Evolutionary conservation across 2,797 vertebrate species (phyloP).

Genomic region (Syndactyla subalaris): DNA sequence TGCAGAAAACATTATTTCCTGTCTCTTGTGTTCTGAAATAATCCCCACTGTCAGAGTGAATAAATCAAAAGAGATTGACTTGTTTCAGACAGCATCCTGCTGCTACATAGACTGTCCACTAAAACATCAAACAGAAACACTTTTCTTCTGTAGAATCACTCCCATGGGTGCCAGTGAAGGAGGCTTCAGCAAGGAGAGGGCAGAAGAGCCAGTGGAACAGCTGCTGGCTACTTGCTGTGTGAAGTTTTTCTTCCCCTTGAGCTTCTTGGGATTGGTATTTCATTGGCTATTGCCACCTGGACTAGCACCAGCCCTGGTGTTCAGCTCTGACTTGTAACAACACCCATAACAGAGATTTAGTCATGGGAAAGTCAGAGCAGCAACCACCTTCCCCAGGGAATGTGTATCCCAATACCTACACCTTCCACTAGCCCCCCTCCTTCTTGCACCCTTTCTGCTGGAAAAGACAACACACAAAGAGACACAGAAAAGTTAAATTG

Average conservation of each 20-base stretch:
- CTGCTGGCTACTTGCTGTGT: not conserved
- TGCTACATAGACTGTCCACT: not conserved
- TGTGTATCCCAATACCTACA: not conserved
- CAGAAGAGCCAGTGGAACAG: not conserved
- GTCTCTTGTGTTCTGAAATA: not conserved
- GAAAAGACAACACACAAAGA: not conserved
- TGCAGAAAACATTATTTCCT: not conserved
- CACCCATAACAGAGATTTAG: not conserved
- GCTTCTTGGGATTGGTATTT: not conserved
- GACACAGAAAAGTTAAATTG: not conserved
- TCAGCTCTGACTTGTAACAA: not conserved
- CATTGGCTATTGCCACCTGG: not conserved
- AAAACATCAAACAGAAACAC: not conserved
- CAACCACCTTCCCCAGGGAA: not conserved
- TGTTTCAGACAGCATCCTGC: not conserved
- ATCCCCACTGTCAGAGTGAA: not conserved
- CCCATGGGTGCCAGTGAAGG: not conserved
- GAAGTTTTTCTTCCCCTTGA: not conserved
- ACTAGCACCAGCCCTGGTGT: not conserved
- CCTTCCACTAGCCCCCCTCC: not conserved
- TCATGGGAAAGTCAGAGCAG: not conserved
- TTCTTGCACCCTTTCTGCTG: not conserved
- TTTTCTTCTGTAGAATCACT: not conserved
- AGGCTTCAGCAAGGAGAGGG: not conserved
- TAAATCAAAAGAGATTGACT: not conserved